Base-by-base conservation (phyloP, 1,140 invertebrate species). In the Heliconius melpomene region DNA sequence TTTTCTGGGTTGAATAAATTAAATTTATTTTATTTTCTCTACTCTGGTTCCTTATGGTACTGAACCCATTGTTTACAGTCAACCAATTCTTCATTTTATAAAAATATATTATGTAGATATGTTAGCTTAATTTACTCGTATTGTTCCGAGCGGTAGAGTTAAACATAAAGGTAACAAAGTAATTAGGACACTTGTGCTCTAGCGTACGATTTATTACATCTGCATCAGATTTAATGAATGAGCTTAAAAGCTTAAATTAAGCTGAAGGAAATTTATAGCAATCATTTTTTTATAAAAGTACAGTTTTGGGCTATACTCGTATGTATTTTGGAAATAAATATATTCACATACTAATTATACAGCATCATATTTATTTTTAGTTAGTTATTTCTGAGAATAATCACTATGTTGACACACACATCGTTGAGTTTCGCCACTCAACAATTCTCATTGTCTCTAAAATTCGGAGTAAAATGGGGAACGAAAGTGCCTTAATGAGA, bases 131-230 rank as follows among this genome's bases (percentile, higher is more conserved):
- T 66, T 66, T 6, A 66, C 57, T 20, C 20, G 2, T n/a, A 66
- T 13, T 13, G 60, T 66, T 6, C 5, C 60, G n/a, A 66, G 60
- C 26, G 60, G 60, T 66, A 66, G 60, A 66, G 60, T 66, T n/a
- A 66, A 66, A 66, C 3, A 26, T 66, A 66, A n/a, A 66, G 26
- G 60, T 66, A 66, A 66, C 8, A 23, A 13, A 13, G 60, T 66
- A 66, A 66, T 66, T 66, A 66, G 60, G 60, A 29, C 60, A 66
- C 60, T 66, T 66, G 60, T 26, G 26, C 60, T 66, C 60, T 29
- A 29, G 60, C 23, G 60, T 66, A 66, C 60, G 23, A 66, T 66
- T 66, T 66, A 66, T 66, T 66, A 66, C 23, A 66, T 26, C 60
- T 66, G 60, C 60, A 66, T 11, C 60, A 66, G 23, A 29, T 66